These are phyloP conservation scores for Andrena praecox DNA, from an alignment of 2,888 invertebrate species.

Conservation along the genomic window DNA sequence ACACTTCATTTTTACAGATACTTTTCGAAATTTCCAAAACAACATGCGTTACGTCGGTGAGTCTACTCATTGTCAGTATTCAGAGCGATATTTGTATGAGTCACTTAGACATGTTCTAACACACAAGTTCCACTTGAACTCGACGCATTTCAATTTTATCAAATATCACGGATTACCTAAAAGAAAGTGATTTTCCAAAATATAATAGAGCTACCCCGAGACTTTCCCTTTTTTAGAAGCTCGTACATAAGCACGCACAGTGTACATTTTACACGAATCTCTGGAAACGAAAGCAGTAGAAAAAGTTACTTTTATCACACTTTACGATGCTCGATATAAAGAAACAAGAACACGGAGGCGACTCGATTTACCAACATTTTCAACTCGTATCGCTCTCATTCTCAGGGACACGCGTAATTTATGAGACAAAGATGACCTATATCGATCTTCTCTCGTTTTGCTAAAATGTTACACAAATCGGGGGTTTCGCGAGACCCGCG, in stretches of 20 bases:
- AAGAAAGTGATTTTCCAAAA: background rate
- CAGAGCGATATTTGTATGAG: too few species aligned
- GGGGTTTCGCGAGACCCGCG: constrained; percentile 18
- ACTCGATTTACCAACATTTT: background rate
- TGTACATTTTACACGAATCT: background rate
- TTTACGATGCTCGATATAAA: background rate
- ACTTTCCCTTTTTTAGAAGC: background rate
- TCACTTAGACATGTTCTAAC: too few species aligned
- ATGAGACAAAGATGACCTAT: background rate
- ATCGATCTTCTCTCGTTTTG: constrained; percentile 13
- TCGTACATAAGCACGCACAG: background rate
- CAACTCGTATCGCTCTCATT: background rate
- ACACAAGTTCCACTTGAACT: too few species aligned
- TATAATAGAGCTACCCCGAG: background rate
- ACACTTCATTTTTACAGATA: too few species aligned
- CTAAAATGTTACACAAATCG: background rate
- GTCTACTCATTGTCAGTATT: too few species aligned
- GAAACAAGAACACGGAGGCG: background rate
- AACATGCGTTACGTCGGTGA: too few species aligned
- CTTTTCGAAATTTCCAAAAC: too few species aligned
- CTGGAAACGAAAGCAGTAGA: background rate
- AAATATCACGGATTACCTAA: background rate
- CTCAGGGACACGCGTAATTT: background rate
- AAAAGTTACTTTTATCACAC: background rate
- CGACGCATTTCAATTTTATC: background rate